Conservation (phyloP, 2,888 invertebrate species). For the Anthoptus insignis region DNA sequence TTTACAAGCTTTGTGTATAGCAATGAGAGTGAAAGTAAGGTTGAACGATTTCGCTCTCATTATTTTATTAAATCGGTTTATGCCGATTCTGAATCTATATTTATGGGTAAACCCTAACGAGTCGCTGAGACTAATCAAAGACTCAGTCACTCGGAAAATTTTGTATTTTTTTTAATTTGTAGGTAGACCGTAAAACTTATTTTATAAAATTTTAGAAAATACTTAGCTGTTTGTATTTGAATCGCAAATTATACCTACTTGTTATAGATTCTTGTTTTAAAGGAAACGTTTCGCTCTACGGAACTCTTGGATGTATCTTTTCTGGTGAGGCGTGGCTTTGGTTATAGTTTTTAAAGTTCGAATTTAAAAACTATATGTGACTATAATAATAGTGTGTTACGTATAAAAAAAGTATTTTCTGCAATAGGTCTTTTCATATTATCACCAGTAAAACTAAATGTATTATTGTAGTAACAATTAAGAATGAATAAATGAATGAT, state of each 20-base stretch:
- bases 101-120: too few species aligned
- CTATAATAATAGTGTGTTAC: too few species aligned
- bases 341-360: not conserved
- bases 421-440: too few species aligned
- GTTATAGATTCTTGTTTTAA: constrained; percentile 17
- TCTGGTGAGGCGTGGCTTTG: not conserved
- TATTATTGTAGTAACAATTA: too few species aligned
- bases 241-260: constrained; percentile 16
- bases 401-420: too few species aligned
- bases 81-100: too few species aligned
- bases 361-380: not conserved
- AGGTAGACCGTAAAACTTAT: constrained; percentile 25
- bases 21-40: too few species aligned
- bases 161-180: constrained; percentile 42
- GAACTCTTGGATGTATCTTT: not conserved
- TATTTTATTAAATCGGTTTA: too few species aligned
- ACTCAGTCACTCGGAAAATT: constrained; percentile 40
- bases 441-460: too few species aligned
- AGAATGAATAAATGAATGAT: too few species aligned
- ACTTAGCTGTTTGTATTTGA: constrained; percentile 6
- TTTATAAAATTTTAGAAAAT: constrained; percentile 9
- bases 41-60: too few species aligned
- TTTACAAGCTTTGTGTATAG: too few species aligned
- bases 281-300: not conserved
- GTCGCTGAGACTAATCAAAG: constrained; percentile 16